Base-by-base conservation (phyloP, 1,140 invertebrate genomes). In the Phortica variegata region DNA sequence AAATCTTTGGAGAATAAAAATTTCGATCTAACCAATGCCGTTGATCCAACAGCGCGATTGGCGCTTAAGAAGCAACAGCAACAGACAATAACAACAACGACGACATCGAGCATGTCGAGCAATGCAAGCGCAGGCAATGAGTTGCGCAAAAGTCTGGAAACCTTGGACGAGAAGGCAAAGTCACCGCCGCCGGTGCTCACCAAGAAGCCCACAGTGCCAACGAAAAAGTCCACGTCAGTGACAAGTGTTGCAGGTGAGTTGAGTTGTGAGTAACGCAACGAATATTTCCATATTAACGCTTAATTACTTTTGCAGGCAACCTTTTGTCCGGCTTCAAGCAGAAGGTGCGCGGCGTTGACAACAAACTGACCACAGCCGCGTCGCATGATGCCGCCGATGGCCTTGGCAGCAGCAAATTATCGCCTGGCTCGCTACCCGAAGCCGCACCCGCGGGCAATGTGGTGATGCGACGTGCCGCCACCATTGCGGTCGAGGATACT, bases 131-230 rank as follows among this genome's bases (percentile, higher is more conserved):
- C 56, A 12, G 52, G 54, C 18, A 52, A 61, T 23, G 61, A 73
- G 12, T 41, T 74, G 16, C 61, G 73, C 41, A 76, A 75, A 38
- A 74, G 73, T 42, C 46, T 73, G 40, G 74, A 76, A 37, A 76
- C 57, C 52, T 48, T 75, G 49, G 74, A 76, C 38, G 74, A 76
- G 18, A 74, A 74, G 45, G 56, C 72, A 15, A 75, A 68, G 42
- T 72, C 70, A 32, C 58, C 70, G 32, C 69, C 69, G 18, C 73
- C 73, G 38, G 73, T 71, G 44, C 51, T 76, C n/a, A 60, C 65
- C 43, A 85, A 84, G 59, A 85, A 85, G 70, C 84, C 84, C 12
- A 78, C 75, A 43, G 79, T 85, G 51, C 81, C 83, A 32, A 85
- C 85, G 69, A 85, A 85, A 54, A 83, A 82, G 50, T 82, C 83